Conservation (phyloP, 2,113 vertebrate species). For the Myrmecobius fasciatus region DNA sequence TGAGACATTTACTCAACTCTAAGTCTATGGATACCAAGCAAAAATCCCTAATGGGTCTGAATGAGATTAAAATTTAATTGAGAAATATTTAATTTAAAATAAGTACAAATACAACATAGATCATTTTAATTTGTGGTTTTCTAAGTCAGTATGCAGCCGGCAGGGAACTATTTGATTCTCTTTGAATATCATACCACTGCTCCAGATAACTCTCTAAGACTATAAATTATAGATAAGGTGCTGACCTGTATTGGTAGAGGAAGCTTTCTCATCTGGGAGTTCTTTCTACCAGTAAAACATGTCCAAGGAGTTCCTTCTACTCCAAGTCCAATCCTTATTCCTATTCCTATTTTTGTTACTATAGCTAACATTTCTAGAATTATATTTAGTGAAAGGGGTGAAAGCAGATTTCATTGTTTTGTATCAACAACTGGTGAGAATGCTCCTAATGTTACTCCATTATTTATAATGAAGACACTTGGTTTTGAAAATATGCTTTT, state of each 20-base stretch:
- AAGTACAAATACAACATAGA: not conserved
- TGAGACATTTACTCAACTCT: too few species aligned
- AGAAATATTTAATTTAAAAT: not conserved
- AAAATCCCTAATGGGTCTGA: not conserved
- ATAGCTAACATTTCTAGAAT: not conserved
- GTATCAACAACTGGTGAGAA: not conserved
- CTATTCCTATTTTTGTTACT: not conserved
- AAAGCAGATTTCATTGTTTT: not conserved
- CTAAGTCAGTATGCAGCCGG: not conserved
- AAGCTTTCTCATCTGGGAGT: not conserved
- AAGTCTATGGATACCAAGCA: not conserved
- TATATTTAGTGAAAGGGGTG: not conserved
- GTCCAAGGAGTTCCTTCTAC: not conserved
- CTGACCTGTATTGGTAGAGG: not conserved
- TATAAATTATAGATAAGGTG: not conserved
- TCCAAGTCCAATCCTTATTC: not conserved
- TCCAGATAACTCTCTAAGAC: not conserved
- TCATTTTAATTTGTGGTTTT: not conserved
- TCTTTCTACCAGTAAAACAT: not conserved
- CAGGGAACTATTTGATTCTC: not conserved
- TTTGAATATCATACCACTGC: not conserved
- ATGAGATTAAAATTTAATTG: not conserved
- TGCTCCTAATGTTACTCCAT: not conserved
- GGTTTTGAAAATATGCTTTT: not conserved
- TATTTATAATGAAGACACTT: not conserved